Base-by-base conservation (phyloP, 1,140 invertebrate species). In the Drosophila ironensis region DNA sequence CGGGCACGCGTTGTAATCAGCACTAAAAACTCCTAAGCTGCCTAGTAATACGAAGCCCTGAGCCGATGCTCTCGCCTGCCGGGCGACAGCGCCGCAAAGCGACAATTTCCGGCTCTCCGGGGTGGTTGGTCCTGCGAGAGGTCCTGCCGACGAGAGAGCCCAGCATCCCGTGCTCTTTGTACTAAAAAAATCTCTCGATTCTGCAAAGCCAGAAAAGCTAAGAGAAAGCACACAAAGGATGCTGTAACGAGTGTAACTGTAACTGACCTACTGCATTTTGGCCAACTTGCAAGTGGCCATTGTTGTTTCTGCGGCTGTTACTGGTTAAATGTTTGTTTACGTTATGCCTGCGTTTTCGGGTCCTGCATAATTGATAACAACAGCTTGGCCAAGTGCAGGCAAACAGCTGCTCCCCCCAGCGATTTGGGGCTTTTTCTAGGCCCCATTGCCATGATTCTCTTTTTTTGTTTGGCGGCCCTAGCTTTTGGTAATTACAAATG, bases 1-100 rank as follows among this genome's bases (percentile, higher is more conserved):
- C 81, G 74, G 74, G 54, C 54, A 86, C 80, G 80, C 80, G 81
- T 86, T 86, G 80, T 86, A 87, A 86, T 86, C 74, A 86, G 80
- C 80, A 86, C 80, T 86, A 80, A 86, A 86, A 69, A 69, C 70
- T 33, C 48, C 74, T 66, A 69, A 77, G 77, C 69, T 84, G 53
- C 50, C 63, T 51, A 86, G 59, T 78, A 84, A 86, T 56, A 52
- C 54, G 61, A 69, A 56, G 40, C 14, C 63, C 52, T 19, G 27
- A 46, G 24, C 57, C 63, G 45, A 64, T 28, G 41, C 27, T 60
- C 25, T 16, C 14, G 40, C n/a, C 44, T 25, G 24, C 27, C 46
- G 6, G 17, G 33, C 27, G 3, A 47, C 44, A 40, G 14, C 40
- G 54, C 69, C 22, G 70, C 70, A 73, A 24, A 66, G 78, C 84